Conservation (phyloP, 2,888 invertebrate genomes). For the Molorchus minor region DNA sequence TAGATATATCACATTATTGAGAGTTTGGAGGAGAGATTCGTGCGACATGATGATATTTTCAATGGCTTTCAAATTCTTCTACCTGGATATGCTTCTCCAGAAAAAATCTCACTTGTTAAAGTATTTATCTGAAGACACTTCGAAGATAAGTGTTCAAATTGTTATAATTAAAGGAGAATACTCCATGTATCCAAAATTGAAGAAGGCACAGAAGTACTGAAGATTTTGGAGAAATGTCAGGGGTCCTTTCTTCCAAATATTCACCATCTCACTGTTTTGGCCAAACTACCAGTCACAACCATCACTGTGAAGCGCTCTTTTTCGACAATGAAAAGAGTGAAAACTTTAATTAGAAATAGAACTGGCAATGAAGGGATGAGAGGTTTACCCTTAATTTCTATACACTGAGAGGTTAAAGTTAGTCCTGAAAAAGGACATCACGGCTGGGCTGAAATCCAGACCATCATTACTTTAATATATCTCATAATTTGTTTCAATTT, state of each 20-base stretch:
- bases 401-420: no score
- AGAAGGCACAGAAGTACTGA: neutral
- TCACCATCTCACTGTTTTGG: neutral
- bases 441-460: no score
- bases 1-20: no score
- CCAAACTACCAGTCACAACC: no score
- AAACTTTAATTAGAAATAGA: neutral
- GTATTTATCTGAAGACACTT: constrained; percentile 1
- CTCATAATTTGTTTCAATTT: no score
- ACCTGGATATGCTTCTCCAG: constrained; percentile 4
- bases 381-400: neutral
- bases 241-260: neutral
- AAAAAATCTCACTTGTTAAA: neutral
- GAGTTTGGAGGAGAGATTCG: neutral
- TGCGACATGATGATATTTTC: neutral
- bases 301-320: no score
- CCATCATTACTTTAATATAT: no score
- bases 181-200: constrained; percentile 4
- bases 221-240: neutral
- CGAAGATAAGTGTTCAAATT: constrained; percentile 3
- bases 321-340: no score
- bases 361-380: constrained; percentile 1
- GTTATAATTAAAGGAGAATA: neutral
- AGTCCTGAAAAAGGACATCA: no score
- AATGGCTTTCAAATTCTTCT: no score